These are phyloP conservation scores for Stegastes partitus DNA, from an alignment of 2,113 vertebrate genomes.

Conservation along the genomic window DNA sequence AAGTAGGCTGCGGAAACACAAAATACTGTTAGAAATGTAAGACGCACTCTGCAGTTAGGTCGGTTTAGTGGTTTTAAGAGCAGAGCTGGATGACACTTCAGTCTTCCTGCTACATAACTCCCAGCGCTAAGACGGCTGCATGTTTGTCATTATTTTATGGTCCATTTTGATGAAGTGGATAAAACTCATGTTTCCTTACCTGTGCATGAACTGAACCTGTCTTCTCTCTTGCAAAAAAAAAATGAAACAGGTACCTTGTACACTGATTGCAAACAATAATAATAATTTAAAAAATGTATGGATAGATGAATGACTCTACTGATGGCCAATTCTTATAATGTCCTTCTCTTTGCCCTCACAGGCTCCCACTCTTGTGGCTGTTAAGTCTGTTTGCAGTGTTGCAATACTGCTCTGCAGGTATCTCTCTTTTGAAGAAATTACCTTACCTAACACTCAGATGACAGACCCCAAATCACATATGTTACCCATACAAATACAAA, in stretches of 20 bases:
- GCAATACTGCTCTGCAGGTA: conserved; percentile 73
- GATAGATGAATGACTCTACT: background rate
- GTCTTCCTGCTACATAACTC: background rate
- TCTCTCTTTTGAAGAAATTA: background rate
- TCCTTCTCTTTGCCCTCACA: conserved; percentile 40
- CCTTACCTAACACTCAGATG: background rate
- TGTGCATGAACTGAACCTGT: too few species aligned
- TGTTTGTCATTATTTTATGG: background rate
- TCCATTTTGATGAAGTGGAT: background rate
- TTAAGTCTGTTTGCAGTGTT: conserved; percentile 64
- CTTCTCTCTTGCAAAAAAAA: too few species aligned
- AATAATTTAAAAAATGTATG: too few species aligned
- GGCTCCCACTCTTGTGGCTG: conserved; percentile 72
- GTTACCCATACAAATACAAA: background rate
- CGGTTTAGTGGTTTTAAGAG: conserved; percentile 16
- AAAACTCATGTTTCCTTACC: background rate
- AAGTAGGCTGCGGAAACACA: conserved; percentile 43
- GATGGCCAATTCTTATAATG: background rate
- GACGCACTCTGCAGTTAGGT: conserved; percentile 30
- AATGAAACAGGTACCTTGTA: background rate
- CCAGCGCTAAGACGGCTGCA: background rate
- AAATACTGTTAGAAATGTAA: conserved; percentile 17
- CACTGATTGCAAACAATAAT: background rate
- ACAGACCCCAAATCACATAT: background rate
- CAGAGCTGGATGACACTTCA: conserved; percentile 33